Conservation (phyloP, 2,888 invertebrate species). For the Ctena decussata region DNA sequence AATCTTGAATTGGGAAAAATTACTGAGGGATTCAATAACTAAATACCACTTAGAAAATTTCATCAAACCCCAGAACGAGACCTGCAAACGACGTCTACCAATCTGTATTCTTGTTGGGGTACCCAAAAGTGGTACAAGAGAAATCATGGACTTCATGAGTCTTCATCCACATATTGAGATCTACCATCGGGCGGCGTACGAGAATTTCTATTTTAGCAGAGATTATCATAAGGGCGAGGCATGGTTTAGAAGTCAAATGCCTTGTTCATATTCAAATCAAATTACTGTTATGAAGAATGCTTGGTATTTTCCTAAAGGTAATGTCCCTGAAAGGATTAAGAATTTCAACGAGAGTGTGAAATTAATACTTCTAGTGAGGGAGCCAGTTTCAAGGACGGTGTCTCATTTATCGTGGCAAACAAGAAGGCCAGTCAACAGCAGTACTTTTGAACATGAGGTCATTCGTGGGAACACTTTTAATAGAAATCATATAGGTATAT, state of each 20-base stretch:
- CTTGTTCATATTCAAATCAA: conserved; percentile 22
- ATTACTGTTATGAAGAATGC: conserved; percentile 13
- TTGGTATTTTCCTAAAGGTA: neutral
- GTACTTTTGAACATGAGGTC: neutral
- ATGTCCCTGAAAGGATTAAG: neutral
- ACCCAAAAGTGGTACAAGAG: neutral
- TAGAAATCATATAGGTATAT: conserved; percentile 67
- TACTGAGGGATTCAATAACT: neutral
- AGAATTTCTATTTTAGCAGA: neutral
- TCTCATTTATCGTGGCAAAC: neutral
- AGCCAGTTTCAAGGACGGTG: conserved; percentile 11
- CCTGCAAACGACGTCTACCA: neutral
- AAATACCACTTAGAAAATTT: neutral
- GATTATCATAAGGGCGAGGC: neutral
- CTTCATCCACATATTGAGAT: neutral
- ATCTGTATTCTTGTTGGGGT: neutral
- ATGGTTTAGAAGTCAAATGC: neutral
- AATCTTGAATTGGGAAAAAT: no score
- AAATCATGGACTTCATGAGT: neutral
- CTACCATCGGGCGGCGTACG: neutral
- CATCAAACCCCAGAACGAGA: neutral
- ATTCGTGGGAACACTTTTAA: neutral
- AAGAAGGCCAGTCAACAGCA: neutral
- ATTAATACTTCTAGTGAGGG: conserved; percentile 16
- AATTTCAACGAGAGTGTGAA: conserved; percentile 15